Conservation (phyloP, 2,888 invertebrate species). For the Drosophila merina region DNA sequence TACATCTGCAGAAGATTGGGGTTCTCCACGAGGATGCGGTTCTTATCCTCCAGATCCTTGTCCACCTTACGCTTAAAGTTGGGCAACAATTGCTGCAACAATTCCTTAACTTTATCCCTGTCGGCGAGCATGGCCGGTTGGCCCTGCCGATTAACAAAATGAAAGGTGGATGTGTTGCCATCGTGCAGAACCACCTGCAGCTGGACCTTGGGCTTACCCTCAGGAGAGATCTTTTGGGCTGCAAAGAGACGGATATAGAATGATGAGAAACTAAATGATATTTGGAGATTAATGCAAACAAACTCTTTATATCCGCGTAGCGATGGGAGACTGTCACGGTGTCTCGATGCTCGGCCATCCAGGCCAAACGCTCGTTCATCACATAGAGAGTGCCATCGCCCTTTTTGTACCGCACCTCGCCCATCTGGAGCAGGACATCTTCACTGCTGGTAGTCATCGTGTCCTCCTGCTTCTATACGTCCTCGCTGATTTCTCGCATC, state of each 20-base stretch:
- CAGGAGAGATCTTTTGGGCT: conserved; percentile 99
- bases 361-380: conserved; percentile 97
- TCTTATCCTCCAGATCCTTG: conserved; percentile 95
- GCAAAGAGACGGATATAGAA: conserved; percentile 31
- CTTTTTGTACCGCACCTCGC: conserved; percentile 97
- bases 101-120: conserved; percentile 96
- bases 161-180: conserved; percentile 97
- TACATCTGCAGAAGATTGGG: conserved; percentile 96
- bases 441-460: conserved; percentile 94
- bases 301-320: conserved; percentile 98
- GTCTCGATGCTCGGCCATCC: conserved; percentile 97
- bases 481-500: conserved; percentile 20
- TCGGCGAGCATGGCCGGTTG: conserved; percentile 93
- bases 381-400: conserved; percentile 96
- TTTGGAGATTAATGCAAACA: conserved; percentile 69
- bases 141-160: conserved; percentile 96
- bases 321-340: conserved; percentile 96
- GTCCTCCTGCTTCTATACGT: conserved; percentile 3
- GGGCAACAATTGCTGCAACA: conserved; percentile 94
- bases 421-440: conserved; percentile 96
- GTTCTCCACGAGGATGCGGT: conserved; percentile 94
- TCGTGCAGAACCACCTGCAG: conserved; percentile 97
- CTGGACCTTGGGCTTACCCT: conserved; percentile 98
- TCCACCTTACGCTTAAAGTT: conserved; percentile 97
- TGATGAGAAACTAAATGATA: not conserved